Conservation (phyloP, 2,888 invertebrate genomes). For the Phyto melanocephala region DNA sequence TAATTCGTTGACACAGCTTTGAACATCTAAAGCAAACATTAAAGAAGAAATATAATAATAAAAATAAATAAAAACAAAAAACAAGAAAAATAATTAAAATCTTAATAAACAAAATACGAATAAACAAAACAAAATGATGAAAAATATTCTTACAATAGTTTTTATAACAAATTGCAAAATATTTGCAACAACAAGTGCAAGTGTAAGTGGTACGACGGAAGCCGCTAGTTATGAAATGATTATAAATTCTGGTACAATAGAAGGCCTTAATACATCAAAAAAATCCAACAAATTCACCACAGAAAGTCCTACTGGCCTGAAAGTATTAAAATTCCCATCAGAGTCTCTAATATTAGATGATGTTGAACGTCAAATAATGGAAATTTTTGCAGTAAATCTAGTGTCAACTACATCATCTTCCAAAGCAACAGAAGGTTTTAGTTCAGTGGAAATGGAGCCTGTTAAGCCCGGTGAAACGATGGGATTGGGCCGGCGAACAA, state of each 20-base stretch:
- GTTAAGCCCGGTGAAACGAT: not conserved
- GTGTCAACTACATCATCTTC: not conserved
- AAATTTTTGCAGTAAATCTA: slow-evolving; percentile 22
- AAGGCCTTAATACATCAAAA: not conserved
- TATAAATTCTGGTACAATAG: not conserved
- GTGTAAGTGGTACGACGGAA: not conserved
- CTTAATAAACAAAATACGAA: not conserved
- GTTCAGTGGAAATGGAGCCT: not conserved
- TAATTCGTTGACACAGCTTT: not conserved
- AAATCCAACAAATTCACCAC: not conserved
- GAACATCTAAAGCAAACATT: not conserved
- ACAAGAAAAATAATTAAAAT: not conserved
- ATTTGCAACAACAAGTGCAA: not conserved
- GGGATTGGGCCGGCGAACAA: slow-evolving; percentile 3
- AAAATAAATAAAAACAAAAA: no score
- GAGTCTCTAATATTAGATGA: not conserved
- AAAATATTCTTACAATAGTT: not conserved
- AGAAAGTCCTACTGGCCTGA: not conserved
- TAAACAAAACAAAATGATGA: slow-evolving; percentile 8
- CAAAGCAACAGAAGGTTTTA: not conserved
- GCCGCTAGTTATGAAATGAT: not conserved
- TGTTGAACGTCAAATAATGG: not conserved
- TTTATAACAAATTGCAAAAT: slow-evolving; percentile 20
- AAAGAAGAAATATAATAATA: not conserved
- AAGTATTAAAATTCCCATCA: not conserved